Conservation (phyloP, 2,797 vertebrate species). For the Jordanella pulchra region DNA sequence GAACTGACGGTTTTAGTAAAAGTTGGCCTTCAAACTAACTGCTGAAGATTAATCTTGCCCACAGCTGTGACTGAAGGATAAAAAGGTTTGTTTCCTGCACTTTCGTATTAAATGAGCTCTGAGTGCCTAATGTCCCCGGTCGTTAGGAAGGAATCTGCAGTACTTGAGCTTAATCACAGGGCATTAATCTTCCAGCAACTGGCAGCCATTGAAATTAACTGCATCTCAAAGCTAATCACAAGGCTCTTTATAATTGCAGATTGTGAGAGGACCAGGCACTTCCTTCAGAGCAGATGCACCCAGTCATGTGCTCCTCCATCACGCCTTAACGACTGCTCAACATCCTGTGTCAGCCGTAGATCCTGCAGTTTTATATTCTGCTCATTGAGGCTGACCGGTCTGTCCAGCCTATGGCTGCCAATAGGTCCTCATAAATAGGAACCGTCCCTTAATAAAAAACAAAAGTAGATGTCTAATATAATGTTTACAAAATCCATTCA, state of each 20-base stretch:
- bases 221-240: slow-evolving; percentile 57
- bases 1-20: background rate
- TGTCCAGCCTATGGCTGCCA: background rate
- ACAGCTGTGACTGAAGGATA: slow-evolving; percentile 23
- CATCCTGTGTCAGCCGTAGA: slow-evolving; percentile 58
- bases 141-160: slow-evolving; percentile 41
- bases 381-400: slow-evolving; percentile 19
- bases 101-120: slow-evolving; percentile 34
- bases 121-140: slow-evolving; percentile 49
- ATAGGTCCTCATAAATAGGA: too few relatives aligned
- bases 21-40: slow-evolving; percentile 13
- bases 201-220: slow-evolving; percentile 49
- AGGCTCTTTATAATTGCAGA: slow-evolving; percentile 56
- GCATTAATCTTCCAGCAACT: slow-evolving; percentile 61
- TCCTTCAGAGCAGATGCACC: slow-evolving; percentile 57
- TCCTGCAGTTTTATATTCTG: slow-evolving; percentile 31
- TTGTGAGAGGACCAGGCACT: slow-evolving; percentile 52
- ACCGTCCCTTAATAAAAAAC: too few relatives aligned
- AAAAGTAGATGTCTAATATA: too few relatives aligned
- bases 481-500: too few relatives aligned
- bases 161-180: slow-evolving; percentile 56
- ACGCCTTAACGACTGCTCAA: slow-evolving; percentile 20
- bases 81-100: slow-evolving; percentile 44
- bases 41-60: slow-evolving; percentile 23
- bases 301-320: slow-evolving; percentile 25